Evolutionary conservation across 2,888 invertebrate species (phyloP).

Genomic region (Adelphocoris suturalis): DNA sequence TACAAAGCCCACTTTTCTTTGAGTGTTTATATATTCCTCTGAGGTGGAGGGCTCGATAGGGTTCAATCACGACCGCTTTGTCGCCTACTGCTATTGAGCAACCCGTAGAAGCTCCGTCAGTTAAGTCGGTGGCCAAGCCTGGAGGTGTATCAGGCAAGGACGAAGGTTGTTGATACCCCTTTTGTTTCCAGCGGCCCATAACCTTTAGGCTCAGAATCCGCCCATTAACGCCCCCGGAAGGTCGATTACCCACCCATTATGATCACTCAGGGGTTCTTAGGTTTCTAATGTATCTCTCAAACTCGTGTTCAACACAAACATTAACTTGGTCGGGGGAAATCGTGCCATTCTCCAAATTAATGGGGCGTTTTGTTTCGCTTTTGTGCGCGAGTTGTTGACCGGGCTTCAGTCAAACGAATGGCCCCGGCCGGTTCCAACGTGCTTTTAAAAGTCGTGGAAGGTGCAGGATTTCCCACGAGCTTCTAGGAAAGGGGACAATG

Average conservation of each 20-base stretch:
- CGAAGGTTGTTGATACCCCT: constrained; percentile 47
- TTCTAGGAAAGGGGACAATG: constrained; percentile 30
- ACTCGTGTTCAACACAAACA: constrained; percentile 52
- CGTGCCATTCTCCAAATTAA: constrained; percentile 60
- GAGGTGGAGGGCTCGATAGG: neutral
- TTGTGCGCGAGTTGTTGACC: constrained; percentile 24
- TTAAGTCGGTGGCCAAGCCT: neutral
- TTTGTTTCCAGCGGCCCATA: constrained; percentile 27
- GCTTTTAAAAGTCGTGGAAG: constrained; percentile 55
- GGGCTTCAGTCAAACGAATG: constrained; percentile 54
- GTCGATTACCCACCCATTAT: constrained; percentile 64
- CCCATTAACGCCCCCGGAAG: constrained; percentile 63
- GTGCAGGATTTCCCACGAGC: constrained; percentile 51
- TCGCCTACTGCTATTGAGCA: constrained; percentile 2
- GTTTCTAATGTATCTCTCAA: constrained; percentile 57
- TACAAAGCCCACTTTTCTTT: neutral
- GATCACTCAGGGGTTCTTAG: constrained; percentile 58
- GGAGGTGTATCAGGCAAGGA: constrained; percentile 3
- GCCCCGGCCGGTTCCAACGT: neutral
- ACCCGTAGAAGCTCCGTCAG: neutral
- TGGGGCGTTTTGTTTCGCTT: constrained; percentile 41
- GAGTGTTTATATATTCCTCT: neutral
- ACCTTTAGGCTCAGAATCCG: constrained; percentile 38
- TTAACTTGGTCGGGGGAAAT: constrained; percentile 13
- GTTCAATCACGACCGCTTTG: neutral